Percentiles rank a stretch among this genome's conserved stretches.
Evolutionary conservation across 37 sponge, comb jelly and placozoan genomes (phyloP).

Genomic region (Cliona cf. orientalis): DNA sequence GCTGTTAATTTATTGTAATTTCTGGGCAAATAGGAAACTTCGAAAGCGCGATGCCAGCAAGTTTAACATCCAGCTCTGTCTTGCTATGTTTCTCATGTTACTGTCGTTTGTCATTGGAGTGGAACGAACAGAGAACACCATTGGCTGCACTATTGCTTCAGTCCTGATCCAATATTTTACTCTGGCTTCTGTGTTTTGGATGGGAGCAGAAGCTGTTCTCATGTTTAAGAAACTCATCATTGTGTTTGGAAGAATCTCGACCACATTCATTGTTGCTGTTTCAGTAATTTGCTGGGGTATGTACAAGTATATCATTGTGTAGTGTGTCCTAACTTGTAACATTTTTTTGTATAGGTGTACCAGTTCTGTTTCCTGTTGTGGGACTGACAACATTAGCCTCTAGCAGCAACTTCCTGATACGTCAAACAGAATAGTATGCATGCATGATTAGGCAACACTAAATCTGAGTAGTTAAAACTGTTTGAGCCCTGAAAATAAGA

Average conservation of each 20-base stretch:
- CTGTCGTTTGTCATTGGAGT: slow-evolving; percentile 52
- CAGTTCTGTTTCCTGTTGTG: slow-evolving; percentile 31
- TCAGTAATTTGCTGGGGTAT: slow-evolving; percentile 67
- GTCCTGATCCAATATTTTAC: slow-evolving; percentile 51
- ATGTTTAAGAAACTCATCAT: slow-evolving; percentile 58
- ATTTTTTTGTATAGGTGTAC: slow-evolving; percentile 41
- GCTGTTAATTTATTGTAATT: neutral
- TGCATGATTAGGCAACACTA: neutral
- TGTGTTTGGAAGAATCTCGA: slow-evolving; percentile 41
- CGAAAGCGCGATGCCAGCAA: slow-evolving; percentile 37
- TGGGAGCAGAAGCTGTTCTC: slow-evolving; percentile 69
- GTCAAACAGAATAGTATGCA: slow-evolving; percentile 35
- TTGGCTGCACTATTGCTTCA: slow-evolving; percentile 43
- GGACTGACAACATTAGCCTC: slow-evolving; percentile 42
- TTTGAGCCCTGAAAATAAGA: neutral
- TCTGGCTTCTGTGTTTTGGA: slow-evolving; percentile 53
- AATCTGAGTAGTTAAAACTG: neutral
- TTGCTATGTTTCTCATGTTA: slow-evolving; percentile 47
- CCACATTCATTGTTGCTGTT: slow-evolving; percentile 8
- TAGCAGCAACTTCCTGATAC: slow-evolving; percentile 31
- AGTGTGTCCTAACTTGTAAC: neutral
- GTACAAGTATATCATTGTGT: no score
- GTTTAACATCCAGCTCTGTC: slow-evolving; percentile 53
- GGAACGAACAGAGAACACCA: slow-evolving; percentile 28
- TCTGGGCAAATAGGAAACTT: slow-evolving; percentile 46